Percentiles rank a stretch among this genome's conserved stretches.
phyloP scores from a whole-genome alignment of 2,113 vertebrate genomes.

The Synchiropus splendidus region DNA sequence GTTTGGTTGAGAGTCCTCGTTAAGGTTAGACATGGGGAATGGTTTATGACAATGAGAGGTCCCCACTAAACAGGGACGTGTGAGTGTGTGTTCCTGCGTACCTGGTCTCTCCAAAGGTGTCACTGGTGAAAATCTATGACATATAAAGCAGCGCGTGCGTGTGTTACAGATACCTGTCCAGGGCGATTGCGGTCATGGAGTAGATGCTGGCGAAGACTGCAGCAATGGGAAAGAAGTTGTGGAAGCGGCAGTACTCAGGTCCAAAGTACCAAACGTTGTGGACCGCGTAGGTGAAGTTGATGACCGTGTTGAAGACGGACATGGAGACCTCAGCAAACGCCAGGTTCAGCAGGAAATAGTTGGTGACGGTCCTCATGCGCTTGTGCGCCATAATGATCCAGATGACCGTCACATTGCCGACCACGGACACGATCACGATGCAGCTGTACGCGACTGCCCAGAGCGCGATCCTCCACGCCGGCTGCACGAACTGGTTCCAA shows the following conservation, averaged over 20 bases:
- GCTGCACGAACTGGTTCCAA: constrained; percentile 85
- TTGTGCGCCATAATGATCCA: constrained; percentile 97
- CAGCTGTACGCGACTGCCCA: constrained; percentile 85
- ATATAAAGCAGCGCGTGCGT: too few relatives aligned
- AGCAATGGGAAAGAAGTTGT: constrained; percentile 97
- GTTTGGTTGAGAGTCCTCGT: too few relatives aligned
- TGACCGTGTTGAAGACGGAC: constrained; percentile 91
- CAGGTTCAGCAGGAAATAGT: constrained; percentile 93
- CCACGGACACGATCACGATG: constrained; percentile 84
- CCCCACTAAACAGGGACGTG: too few relatives aligned
- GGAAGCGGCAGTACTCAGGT: constrained; percentile 87
- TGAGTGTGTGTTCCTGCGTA: too few relatives aligned
- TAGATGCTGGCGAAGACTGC: constrained; percentile 96
- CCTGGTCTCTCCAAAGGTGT: too few relatives aligned
- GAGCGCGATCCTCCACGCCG: constrained; percentile 83
- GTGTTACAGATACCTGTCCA: constrained; percentile 77
- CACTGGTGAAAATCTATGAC: too few relatives aligned
- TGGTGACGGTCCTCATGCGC: constrained; percentile 96
- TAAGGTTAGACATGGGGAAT: too few relatives aligned
- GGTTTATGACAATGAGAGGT: too few relatives aligned
- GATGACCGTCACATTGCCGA: constrained; percentile 87
- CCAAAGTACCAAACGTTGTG: constrained; percentile 98
- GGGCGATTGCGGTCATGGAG: constrained; percentile 92
- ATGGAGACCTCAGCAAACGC: constrained; percentile 92
- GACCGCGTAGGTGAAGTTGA: constrained; percentile 91